Evolutionary conservation across 2,888 invertebrate species (phyloP), one percentile per base, ranked within the genome.

Genomic region (Zaprionus obscuricornis): DNA sequence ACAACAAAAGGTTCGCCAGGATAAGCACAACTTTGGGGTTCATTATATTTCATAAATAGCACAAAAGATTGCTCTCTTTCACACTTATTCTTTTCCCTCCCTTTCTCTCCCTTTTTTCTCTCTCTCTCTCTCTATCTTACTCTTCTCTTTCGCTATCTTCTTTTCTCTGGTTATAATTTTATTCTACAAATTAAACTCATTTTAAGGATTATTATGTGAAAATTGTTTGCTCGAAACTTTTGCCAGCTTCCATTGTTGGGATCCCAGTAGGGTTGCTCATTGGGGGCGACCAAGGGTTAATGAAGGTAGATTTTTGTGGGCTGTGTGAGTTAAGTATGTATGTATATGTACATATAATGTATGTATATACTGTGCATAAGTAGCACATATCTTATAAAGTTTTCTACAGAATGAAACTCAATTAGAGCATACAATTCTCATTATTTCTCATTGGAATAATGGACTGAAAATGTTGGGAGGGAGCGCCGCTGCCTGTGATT

Each of bases 121-220:
- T 20, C 13, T 18, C 22, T 14, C 3, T 24, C 24, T 36, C 13
- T 22, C 39, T 29, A 26, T n/a, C 42, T 22, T 5, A 0, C 16
- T 37, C 57, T 7, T 16, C 16, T 18, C n/a, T n/a, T 27, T 20
- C 8, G 14, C 36, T 14, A 11, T 31, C 13, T 3, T 16, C n/a
- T 50, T 42, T 42, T n/a, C 34, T 42, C 46, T 58, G 57, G 29
- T 60, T 65, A 60, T 59, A 85, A 83, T 81, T 84, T 82, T 50
- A 74, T 60, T 85, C 71, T 84, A 81, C 81, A 81, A 81, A 86
- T 86, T 86, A 86, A 84, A 74, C 85, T 81, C 78, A 86, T 86
- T 81, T 86, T 86, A 71, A 77, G 86, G 85, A 81, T 81, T 81
- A 86, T 85, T 81, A 84, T 84, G 74, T 63, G 76, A 79, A 73